Base-by-base conservation (phyloP, 2,888 invertebrate genomes). In the Nomada goodeniana region DNA sequence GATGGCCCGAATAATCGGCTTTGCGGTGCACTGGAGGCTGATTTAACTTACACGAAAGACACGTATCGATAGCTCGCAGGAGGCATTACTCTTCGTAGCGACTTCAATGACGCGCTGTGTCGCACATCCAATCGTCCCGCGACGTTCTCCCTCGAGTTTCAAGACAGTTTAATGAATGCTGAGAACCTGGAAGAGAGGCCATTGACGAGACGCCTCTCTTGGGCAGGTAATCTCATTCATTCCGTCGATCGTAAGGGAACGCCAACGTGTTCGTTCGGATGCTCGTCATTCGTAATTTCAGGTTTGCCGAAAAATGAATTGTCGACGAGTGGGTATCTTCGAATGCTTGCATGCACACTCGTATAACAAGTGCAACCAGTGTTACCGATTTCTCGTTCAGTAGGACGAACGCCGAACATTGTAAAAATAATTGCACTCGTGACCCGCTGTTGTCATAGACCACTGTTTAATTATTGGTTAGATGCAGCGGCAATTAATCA, bases 1-100 rank as follows among this genome's bases (percentile, higher is more conserved):
- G 77, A 86, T 84, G 80, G 73, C 64, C 68, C 71, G 77, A 86
- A 76, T 86, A 86, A 87, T 87, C 87, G 82, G 87, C 87, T 87
- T 87, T 84, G 78, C 75, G 71, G 61, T 55, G 61, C 81, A 73
- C 67, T 60, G 74, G 70, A 67, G 76, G 59, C 76, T 83, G 74
- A 74, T 74, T 84, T 81, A 80, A 83, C 76, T 77, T 70, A 74
- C 80, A 60, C 69, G 78, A 74, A 80, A 75, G 76, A 87, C 78
- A 73, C 47, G 81, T 85, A 87, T 82, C 86, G 86, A 86, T 82
- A 59, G 69, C 78, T 81, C 80, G 80, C 70, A 73, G 29, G 68
- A 72, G 64, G 65, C 84, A 68, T 84, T 86, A 77, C 57, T 87
- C 76, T 79, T 82, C 83, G 64, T 44, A 59, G 57, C 7, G 23